Conservation (phyloP, 2,113 vertebrate species). For the Spea multiplicata region DNA sequence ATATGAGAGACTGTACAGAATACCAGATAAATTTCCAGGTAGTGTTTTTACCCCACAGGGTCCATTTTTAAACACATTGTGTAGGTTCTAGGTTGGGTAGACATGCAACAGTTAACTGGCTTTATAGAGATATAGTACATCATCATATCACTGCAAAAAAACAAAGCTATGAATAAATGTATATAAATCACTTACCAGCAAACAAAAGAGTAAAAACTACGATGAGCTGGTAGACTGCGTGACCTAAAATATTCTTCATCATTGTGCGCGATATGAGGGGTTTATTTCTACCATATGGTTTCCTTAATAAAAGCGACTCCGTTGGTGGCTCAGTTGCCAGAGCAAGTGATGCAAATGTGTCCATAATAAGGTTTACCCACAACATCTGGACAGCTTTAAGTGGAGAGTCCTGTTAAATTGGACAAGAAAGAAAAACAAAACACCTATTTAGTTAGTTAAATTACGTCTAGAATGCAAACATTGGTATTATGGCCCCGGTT, state of each 20-base stretch:
- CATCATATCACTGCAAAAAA: no score
- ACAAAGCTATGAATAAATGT: not conserved
- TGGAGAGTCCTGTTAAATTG: slow-evolving; percentile 86
- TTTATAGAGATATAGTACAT: no score
- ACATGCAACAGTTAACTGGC: no score
- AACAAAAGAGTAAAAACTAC: slow-evolving; percentile 94
- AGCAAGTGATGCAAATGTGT: slow-evolving; percentile 95
- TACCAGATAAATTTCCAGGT: no score
- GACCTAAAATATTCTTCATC: slow-evolving; percentile 99
- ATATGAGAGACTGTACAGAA: no score
- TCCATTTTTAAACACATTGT: no score
- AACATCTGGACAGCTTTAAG: slow-evolving; percentile 98
- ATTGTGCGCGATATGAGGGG: slow-evolving; percentile 97
- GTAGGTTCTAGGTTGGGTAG: no score
- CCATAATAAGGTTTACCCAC: slow-evolving; percentile 99
- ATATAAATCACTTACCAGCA: slow-evolving; percentile 75
- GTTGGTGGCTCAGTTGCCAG: slow-evolving; percentile 97
- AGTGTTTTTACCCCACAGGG: no score
- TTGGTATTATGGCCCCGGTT: no score
- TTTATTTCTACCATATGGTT: slow-evolving; percentile 97
- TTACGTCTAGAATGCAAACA: no score
- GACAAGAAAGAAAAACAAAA: slow-evolving; percentile 13
- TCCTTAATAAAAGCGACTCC: slow-evolving; percentile 89
- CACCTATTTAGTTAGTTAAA: not conserved
- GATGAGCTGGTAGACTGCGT: slow-evolving; percentile 90